Percentiles rank a stretch among this genome's conserved stretches.
phyloP scores from a whole-genome alignment of 2,113 vertebrate genomes.

The Alosa alosa region DNA sequence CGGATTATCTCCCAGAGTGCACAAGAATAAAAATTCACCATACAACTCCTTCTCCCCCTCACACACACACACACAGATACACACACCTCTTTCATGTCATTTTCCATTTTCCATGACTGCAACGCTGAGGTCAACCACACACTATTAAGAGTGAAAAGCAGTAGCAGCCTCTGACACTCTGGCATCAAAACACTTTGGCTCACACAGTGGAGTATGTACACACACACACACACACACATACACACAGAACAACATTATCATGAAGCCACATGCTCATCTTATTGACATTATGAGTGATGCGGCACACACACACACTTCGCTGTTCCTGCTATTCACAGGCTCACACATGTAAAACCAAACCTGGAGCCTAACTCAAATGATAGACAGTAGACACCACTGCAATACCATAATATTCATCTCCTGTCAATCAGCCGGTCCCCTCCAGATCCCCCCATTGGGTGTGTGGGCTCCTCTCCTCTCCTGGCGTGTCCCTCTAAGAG shows the following conservation, averaged over 20 bases:
- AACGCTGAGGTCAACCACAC: constrained; percentile 53
- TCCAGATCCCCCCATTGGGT: neutral
- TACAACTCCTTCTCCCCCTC: neutral
- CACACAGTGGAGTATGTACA: constrained; percentile 48
- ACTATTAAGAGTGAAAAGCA: constrained; percentile 26
- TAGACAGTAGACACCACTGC: too few species aligned
- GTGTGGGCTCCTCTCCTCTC: neutral
- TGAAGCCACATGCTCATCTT: too few species aligned
- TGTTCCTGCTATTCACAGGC: neutral
- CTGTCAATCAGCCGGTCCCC: neutral
- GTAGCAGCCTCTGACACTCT: neutral
- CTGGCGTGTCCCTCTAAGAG: neutral
- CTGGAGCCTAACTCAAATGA: too few species aligned
- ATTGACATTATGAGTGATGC: too few species aligned
- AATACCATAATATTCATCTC: neutral
- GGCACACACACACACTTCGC: neutral
- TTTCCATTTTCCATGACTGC: constrained; percentile 65
- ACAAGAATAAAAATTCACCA: neutral
- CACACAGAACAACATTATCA: neutral
- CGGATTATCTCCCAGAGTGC: neutral
- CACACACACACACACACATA: constrained; percentile 20
- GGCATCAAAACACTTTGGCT: constrained; percentile 40
- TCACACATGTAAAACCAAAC: neutral
- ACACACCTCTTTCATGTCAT: neutral
- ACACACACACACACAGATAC: neutral